Conservation (phyloP, 2,113 vertebrate genomes). For the Amphiprion ocellaris region DNA sequence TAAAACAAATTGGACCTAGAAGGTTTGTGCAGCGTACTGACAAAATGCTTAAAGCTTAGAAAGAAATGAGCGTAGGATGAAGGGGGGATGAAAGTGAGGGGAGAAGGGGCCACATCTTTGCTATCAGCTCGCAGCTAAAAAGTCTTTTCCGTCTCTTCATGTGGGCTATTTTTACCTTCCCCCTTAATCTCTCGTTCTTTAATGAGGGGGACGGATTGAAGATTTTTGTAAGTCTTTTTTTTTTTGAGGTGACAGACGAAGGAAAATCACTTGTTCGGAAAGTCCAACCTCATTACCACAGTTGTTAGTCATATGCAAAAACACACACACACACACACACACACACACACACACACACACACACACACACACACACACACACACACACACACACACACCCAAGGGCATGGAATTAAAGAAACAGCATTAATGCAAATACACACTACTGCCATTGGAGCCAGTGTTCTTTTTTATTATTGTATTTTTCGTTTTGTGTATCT, state of each 20-base stretch:
- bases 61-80: constrained; percentile 52
- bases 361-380: neutral
- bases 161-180: constrained; percentile 58
- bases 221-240: neutral
- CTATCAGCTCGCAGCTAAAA: constrained; percentile 36
- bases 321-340: constrained; percentile 1
- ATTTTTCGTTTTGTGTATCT: neutral
- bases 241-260: constrained; percentile 38
- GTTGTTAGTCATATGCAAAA: constrained; percentile 23
- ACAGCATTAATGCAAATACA: neutral
- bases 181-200: constrained; percentile 49
- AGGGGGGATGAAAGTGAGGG: constrained; percentile 22
- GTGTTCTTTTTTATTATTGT: constrained; percentile 10
- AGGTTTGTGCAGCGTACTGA: neutral
- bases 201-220: constrained; percentile 34
- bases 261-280: constrained; percentile 44
- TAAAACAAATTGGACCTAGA: constrained; percentile 18
- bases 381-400: neutral
- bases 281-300: constrained; percentile 44
- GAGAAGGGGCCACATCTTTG: constrained; percentile 26
- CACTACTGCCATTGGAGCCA: neutral
- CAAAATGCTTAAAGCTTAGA: constrained; percentile 30
- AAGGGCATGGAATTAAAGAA: neutral
- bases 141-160: constrained; percentile 43
- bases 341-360: constrained; percentile 9